phyloP scores from a whole-genome alignment of 2,888 invertebrate genomes.

The Drosophila paranaensis region DNA sequence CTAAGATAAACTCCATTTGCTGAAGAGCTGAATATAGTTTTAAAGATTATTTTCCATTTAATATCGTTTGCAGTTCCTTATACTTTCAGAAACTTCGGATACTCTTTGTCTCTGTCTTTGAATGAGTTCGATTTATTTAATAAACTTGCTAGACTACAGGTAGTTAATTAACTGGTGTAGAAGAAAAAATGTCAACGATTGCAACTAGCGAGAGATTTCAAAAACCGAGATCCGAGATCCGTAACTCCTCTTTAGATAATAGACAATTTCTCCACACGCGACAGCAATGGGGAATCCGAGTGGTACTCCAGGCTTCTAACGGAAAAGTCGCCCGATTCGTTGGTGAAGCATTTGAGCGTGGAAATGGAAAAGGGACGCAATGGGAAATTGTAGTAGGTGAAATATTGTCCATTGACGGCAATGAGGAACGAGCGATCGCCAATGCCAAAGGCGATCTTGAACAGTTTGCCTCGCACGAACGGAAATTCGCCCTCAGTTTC shows the following conservation, averaged over 20 bases:
- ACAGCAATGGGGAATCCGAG: slow-evolving; percentile 82
- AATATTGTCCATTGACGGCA: slow-evolving; percentile 84
- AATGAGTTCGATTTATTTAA: slow-evolving; percentile 33
- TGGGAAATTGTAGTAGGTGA: slow-evolving; percentile 84
- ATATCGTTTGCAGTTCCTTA: too few species aligned
- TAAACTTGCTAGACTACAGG: slow-evolving; percentile 39
- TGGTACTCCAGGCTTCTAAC: slow-evolving; percentile 83
- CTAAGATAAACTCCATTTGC: too few species aligned
- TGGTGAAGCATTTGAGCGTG: slow-evolving; percentile 83
- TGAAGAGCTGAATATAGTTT: background rate
- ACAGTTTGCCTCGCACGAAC: slow-evolving; percentile 83
- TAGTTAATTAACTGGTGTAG: slow-evolving; percentile 62
- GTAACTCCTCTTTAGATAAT: slow-evolving; percentile 61
- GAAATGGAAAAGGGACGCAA: slow-evolving; percentile 82
- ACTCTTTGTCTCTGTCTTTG: background rate
- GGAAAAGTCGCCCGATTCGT: slow-evolving; percentile 81
- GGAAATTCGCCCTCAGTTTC: slow-evolving; percentile 84
- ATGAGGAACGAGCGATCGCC: slow-evolving; percentile 83
- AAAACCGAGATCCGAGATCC: background rate
- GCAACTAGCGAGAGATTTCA: slow-evolving; percentile 28
- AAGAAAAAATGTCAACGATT: slow-evolving; percentile 61
- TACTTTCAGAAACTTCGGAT: too few species aligned
- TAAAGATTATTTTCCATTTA: background rate
- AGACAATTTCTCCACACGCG: slow-evolving; percentile 83
- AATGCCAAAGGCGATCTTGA: slow-evolving; percentile 84